Base-by-base conservation (phyloP, 2,797 vertebrate species). In the Galago senegalensis region DNA sequence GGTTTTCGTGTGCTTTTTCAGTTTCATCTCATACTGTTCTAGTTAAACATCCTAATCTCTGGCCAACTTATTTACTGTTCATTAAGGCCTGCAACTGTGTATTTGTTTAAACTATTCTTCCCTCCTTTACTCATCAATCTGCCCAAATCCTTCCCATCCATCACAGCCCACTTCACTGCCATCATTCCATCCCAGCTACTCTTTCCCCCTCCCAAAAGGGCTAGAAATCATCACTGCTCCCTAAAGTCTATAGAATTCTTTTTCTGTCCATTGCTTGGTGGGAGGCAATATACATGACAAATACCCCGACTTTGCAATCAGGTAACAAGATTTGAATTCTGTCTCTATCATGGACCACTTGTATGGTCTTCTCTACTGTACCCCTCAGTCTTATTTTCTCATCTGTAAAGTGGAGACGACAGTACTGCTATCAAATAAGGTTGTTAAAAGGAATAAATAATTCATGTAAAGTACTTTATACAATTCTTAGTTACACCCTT, bases 371-470 rank as follows among this genome's bases (percentile, higher is more conserved):
- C 53, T n/a, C 60, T 75, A 40, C 37, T 76, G 40, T 49, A 75
- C 8, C 37, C n/a, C 18, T 69, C 5, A 40, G 25, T 69, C 60
- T 95, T 67, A 40, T 91, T 85, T 95, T 77, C 67, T 88, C 37
- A 13, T 77, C 49, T 92, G 27, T 69, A 81, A 93, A 95, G 73
- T 90, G 83, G 56, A 73, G 37, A 37, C 56, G 40, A 34, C 11
- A 76, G 69, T 60, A 60, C n/a, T 49, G 4, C 46, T 89, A 27
- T 65, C 13, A 60, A 29, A 18, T 25, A 53, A 18, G 7, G 18
- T n/a, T 43, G 27, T 58, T 89, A 40, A 12, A 17, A 70, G 67
- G n/a, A 93, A 43, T 46, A 75, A 91, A 37, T 63, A 72, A 49
- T 34, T 67, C 17, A 6, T 7, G 2, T 31, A 10, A 65, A 86